Evolutionary conservation across 2,113 vertebrate genomes (phyloP).

Genomic region (Zosterops pallidus): DNA sequence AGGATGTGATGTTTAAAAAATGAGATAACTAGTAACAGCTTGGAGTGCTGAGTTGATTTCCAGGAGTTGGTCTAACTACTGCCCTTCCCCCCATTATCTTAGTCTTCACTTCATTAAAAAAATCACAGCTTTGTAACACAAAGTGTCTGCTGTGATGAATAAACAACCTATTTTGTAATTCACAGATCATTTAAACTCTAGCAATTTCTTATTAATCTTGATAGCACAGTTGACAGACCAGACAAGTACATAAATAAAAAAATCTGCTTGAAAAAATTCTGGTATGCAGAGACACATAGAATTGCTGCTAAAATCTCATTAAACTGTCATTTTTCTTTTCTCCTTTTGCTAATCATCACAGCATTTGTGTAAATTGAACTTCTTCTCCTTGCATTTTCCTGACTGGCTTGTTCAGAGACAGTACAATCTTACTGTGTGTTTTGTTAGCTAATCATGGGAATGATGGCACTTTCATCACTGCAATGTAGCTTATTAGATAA

Average conservation of each 20-base stretch:
- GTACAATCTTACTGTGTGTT: background rate
- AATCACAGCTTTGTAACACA: slow-evolving; percentile 49
- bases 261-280: background rate
- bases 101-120: slow-evolving; percentile 46
- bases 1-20: background rate
- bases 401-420: background rate
- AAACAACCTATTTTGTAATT: slow-evolving; percentile 59
- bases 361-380: background rate
- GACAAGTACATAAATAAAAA: background rate
- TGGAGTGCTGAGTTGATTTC: background rate
- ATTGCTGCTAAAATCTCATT: background rate
- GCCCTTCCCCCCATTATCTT: background rate
- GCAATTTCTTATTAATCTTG: slow-evolving; percentile 27
- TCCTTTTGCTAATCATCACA: background rate
- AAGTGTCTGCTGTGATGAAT: slow-evolving; percentile 46
- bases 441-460: background rate
- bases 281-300: background rate
- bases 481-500: background rate
- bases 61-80: background rate
- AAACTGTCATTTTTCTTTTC: background rate
- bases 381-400: background rate
- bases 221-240: slow-evolving; percentile 22
- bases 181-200: slow-evolving; percentile 42
- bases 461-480: background rate
- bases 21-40: background rate